Base-by-base conservation (phyloP, 2,888 invertebrate genomes). In the Amphipyra berbera region DNA sequence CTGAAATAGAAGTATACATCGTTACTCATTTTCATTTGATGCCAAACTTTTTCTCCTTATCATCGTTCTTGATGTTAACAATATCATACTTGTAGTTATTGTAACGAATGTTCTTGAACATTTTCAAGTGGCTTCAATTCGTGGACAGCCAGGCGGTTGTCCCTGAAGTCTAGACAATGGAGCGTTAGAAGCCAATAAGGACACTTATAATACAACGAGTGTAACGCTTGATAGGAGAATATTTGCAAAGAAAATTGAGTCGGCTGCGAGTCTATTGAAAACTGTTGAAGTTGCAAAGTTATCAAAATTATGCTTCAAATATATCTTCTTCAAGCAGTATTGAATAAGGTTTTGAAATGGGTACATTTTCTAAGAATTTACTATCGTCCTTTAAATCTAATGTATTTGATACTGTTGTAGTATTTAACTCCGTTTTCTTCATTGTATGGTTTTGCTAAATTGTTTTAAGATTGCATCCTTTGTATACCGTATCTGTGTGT, bases 131-230 rank as follows among this genome's bases (percentile, higher is more conserved):
- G 52, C 38, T 57, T 45, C 61, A 5, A 13, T 45, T 68, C 49
- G 54, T 57, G 68, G 73, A 73, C 68, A 62, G 70, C 69, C 73
- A 84, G 80, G 81, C 85, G 72, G 75, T 78, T 79, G 82, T 76
- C 67, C 66, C 73, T 75, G 73, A 80, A 80, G 83, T 85, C 86
- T 84, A 86, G 86, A 87, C 87, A 84, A 83, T 75, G 15, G 61
- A 57, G 40, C 47, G 48, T 63, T 64, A 78, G 80, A 75, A 71
- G 72, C 60, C 76, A 74, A 76, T 74, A 82, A 82, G 76, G 54
- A 61, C 69, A 52, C 79, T 79, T 9, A 37, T 37, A 14, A 21
- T 27, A 47, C 57, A 21, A 68, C 38, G 41, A 68, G 53, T 56
- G 47, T 46, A 13, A 52, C 15, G 48, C 60, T 61, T 56, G 13